phyloP scores from a whole-genome alignment of 2,888 invertebrate species.

The Mactromeris polynyma region DNA sequence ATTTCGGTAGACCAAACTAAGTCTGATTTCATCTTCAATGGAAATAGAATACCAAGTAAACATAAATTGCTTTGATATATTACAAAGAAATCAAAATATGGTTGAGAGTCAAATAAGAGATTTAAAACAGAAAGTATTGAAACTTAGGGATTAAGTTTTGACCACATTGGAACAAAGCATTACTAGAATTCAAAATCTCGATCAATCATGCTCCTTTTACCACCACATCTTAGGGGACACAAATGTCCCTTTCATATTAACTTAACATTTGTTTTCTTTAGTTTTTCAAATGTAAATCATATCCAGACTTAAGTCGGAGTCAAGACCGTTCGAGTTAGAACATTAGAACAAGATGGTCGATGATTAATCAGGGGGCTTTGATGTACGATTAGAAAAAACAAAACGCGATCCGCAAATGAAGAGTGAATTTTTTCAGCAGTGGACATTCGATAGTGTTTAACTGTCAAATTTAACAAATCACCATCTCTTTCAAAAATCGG shows the following conservation, averaged over 20 bases:
- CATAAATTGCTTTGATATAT: neutral
- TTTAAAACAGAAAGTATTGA: neutral
- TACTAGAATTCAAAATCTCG: slow-evolving; percentile 6
- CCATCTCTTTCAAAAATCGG: slow-evolving; percentile 27
- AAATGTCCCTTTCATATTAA: slow-evolving; percentile 59
- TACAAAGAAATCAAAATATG: slow-evolving; percentile 9
- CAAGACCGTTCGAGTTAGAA: neutral
- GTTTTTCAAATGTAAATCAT: slow-evolving; percentile 61
- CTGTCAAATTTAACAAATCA: slow-evolving; percentile 64
- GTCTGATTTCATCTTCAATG: neutral
- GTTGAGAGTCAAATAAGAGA: neutral
- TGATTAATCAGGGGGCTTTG: slow-evolving; percentile 53
- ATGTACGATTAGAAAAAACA: slow-evolving; percentile 56
- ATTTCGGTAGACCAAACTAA: neutral
- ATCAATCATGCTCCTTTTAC: slow-evolving; percentile 48
- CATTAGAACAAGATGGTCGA: slow-evolving; percentile 4
- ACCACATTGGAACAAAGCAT: slow-evolving; percentile 30
- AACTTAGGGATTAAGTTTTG: slow-evolving; percentile 6
- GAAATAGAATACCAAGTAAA: neutral
- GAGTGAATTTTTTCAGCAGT: slow-evolving; percentile 38
- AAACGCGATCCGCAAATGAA: slow-evolving; percentile 40
- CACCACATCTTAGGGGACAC: slow-evolving; percentile 19
- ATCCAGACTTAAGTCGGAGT: slow-evolving; percentile 17
- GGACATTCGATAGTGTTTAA: slow-evolving; percentile 52
- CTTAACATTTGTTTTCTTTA: slow-evolving; percentile 60